Base-by-base conservation (phyloP, 2,888 invertebrate species). In the Latrodectus hesperus region DNA sequence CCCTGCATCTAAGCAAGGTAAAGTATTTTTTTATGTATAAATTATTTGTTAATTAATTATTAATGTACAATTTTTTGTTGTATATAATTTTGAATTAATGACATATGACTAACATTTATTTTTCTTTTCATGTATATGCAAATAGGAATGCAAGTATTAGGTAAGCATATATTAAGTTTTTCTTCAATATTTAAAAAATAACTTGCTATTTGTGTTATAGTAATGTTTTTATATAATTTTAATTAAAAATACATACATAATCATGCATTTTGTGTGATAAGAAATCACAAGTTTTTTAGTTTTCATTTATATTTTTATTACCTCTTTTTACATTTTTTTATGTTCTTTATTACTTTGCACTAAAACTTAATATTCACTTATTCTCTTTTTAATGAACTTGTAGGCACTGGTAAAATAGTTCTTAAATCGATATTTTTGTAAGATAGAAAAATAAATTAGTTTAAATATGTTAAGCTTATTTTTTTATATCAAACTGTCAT, bases 101-200 rank as follows among this genome's bases (percentile, higher is more conserved):
- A 75, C 70, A 38, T 70, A 68, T 76, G 14, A 73, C 70, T 78
- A 72, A 78, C 10, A 16, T 17, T 14, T 55, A 67, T 67, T 53
- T 49, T 72, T 11, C 64, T 51, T 73, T 73, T 12, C 9, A 22
- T 75, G 52, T 67, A 38, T 6, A 38, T 3, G 2, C 38, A 38
- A 38, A 38, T 49, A 85, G 89, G 89, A 73, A 89, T 89, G 89
- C 89, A 89, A 71, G 85, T 78, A 38, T 82, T 89, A 64, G 85
- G 89, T 85, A 64, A 85, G 85, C 51, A 51, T 14, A 8, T 49
- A 6, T 70, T 71, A 14, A 22, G 0, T 71, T 52, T 79, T 71
- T 60, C 16, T 38, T 38, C 14, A 14, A 38, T 70, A 9, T 70
- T 17, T 70, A 17, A 49, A 72, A 72, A 51, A 51, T 8, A 49